phyloP scores from a whole-genome alignment of 2,888 invertebrate genomes.

The Enchytraeus crypticus region DNA sequence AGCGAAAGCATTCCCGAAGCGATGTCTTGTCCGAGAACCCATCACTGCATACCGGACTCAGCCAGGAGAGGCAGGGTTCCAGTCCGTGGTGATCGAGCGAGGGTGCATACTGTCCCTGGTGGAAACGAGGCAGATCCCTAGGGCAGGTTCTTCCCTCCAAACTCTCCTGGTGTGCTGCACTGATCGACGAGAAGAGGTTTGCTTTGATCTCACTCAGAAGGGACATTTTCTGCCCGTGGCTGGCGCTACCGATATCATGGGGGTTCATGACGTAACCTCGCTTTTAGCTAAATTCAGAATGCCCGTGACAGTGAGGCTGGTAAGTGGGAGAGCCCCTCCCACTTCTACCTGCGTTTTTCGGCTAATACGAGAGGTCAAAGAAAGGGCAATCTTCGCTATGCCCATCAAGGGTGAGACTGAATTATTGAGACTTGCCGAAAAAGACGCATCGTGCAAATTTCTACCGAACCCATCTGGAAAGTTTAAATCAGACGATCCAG shows the following conservation, averaged over 20 bases:
- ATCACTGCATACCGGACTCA: conserved; percentile 10
- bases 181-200: conserved; percentile 70
- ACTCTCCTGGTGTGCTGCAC: conserved; percentile 75
- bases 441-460: background rate
- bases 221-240: conserved; percentile 87
- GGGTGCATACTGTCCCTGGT: conserved; percentile 42
- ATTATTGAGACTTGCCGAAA: background rate
- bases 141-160: conserved; percentile 25
- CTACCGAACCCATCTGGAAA: background rate
- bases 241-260: conserved; percentile 84
- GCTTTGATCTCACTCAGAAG: conserved; percentile 74
- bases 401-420: background rate
- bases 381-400: background rate
- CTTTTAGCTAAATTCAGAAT: conserved; percentile 72
- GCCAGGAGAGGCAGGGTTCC: background rate
- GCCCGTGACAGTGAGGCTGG: conserved; percentile 81
- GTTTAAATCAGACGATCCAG: no score
- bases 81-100: conserved; percentile 20
- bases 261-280: conserved; percentile 83
- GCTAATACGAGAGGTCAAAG: conserved; percentile 1
- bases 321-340: conserved; percentile 66
- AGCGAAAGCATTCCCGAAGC: conserved; percentile 51
- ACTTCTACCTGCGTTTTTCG: conserved; percentile 2
- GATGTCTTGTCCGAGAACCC: conserved; percentile 63
- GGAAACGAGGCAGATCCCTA: conserved; percentile 27